These are phyloP conservation scores for Chiloscyllium punctatum DNA, from an alignment of 2,797 vertebrate species.

Conservation along the genomic window DNA sequence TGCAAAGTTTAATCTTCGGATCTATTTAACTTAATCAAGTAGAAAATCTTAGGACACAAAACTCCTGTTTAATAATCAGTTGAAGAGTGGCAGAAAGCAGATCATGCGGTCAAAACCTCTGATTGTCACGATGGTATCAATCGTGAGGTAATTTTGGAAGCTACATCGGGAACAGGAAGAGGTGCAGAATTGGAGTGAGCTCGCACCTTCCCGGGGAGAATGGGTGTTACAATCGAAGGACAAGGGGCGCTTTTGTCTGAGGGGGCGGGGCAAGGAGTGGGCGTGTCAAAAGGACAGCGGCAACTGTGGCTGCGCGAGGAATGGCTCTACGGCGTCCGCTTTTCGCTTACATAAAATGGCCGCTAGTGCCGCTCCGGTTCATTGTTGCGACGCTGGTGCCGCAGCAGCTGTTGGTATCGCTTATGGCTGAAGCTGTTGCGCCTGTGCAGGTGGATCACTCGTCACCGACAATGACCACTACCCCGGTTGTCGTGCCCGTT, in stretches of 20 bases:
- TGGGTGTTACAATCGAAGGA: neutral
- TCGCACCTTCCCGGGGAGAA: neutral
- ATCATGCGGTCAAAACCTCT: neutral
- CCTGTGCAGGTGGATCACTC: neutral
- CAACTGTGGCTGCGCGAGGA: neutral
- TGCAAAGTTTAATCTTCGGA: neutral
- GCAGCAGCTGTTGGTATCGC: too few species aligned
- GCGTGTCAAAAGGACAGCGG: neutral
- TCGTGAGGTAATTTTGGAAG: too few species aligned
- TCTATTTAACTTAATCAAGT: neutral
- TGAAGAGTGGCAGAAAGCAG: neutral
- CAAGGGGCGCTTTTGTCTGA: neutral
- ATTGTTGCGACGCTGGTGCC: neutral
- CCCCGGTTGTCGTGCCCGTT: neutral
- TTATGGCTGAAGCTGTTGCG: neutral
- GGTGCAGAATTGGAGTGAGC: too few species aligned
- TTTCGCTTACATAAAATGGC: neutral
- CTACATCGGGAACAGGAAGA: too few species aligned
- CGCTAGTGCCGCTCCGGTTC: neutral
- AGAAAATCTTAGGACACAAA: neutral
- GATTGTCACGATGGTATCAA: too few species aligned
- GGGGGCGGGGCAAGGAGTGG: neutral
- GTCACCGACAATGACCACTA: too few species aligned
- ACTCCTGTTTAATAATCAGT: neutral
- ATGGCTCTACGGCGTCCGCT: neutral